Percentiles rank a stretch among this genome's conserved stretches.
These are phyloP conservation scores for Polyploca ridens DNA, from an alignment of 2,888 invertebrate genomes.

Conservation along the genomic window DNA sequence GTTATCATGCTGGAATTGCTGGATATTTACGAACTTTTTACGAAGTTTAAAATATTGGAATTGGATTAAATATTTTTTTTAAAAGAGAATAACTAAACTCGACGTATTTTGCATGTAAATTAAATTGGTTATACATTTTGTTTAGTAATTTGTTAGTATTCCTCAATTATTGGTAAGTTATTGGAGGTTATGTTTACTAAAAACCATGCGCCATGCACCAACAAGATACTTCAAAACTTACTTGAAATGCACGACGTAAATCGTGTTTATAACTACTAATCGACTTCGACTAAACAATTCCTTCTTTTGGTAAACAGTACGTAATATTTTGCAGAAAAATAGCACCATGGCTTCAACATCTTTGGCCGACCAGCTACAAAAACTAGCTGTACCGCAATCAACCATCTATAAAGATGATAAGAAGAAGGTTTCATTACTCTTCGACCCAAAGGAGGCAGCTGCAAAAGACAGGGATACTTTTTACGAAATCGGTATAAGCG, in stretches of 20 bases:
- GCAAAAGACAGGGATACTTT: constrained; percentile 93
- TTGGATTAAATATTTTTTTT: too few species aligned
- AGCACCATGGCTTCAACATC: constrained; percentile 85
- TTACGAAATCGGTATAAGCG: constrained; percentile 93
- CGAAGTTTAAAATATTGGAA: too few species aligned
- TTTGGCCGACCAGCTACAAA: constrained; percentile 91
- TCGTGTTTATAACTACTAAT: neutral
- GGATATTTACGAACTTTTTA: too few species aligned
- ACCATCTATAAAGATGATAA: constrained; percentile 86
- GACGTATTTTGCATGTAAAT: too few species aligned
- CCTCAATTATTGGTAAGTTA: neutral
- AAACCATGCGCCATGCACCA: neutral
- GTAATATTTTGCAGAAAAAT: constrained; percentile 8
- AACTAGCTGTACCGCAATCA: constrained; percentile 91
- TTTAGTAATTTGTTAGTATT: too few species aligned
- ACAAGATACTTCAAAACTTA: too few species aligned
- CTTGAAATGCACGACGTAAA: neutral
- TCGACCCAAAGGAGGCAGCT: constrained; percentile 95
- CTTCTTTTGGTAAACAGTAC: neutral
- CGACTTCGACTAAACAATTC: neutral
- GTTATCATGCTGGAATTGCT: too few species aligned
- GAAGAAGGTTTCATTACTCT: constrained; percentile 92
- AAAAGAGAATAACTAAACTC: too few species aligned
- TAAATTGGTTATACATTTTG: too few species aligned
- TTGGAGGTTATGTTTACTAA: constrained; percentile 12